Conservation (phyloP, 2,797 vertebrate genomes). For the Carapus acus region DNA sequence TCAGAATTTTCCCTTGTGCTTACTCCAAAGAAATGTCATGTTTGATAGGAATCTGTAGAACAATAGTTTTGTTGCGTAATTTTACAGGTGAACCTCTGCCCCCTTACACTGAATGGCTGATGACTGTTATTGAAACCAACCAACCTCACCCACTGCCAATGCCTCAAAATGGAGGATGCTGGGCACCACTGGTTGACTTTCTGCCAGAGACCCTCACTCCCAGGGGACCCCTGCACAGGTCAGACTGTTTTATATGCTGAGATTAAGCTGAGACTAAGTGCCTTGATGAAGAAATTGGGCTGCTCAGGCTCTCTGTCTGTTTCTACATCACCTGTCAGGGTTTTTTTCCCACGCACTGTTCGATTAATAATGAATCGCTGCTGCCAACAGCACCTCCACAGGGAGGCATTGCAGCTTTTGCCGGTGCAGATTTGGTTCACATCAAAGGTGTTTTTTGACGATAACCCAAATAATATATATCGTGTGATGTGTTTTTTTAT, state of each 20-base stretch:
- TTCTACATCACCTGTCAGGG: no score
- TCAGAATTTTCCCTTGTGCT: no score
- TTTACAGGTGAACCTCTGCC: slow-evolving; percentile 86
- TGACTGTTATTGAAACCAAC: slow-evolving; percentile 86
- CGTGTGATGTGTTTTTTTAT: slow-evolving; percentile 8
- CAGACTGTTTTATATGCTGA: slow-evolving; percentile 21
- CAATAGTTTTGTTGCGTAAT: slow-evolving; percentile 7
- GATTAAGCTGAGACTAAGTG: neutral
- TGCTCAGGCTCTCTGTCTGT: no score
- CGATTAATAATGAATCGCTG: neutral
- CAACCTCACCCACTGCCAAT: slow-evolving; percentile 90
- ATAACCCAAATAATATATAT: neutral
- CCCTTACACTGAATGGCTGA: slow-evolving; percentile 89
- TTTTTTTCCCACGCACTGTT: no score
- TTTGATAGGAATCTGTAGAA: no score
- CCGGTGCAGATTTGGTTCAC: neutral
- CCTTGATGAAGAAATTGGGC: neutral
- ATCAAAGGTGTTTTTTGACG: neutral
- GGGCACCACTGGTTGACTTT: slow-evolving; percentile 95
- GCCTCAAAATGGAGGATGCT: slow-evolving; percentile 93
- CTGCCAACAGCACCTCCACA: neutral
- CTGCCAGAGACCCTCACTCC: slow-evolving; percentile 93
- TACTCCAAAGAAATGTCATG: no score
- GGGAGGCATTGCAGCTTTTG: neutral
- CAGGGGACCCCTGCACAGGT: slow-evolving; percentile 93